A percentile compares a stretch with the other conserved stretches of the same genome.
Conservation (phyloP, 2,888 invertebrate species). For the Cephus spinipes region DNA sequence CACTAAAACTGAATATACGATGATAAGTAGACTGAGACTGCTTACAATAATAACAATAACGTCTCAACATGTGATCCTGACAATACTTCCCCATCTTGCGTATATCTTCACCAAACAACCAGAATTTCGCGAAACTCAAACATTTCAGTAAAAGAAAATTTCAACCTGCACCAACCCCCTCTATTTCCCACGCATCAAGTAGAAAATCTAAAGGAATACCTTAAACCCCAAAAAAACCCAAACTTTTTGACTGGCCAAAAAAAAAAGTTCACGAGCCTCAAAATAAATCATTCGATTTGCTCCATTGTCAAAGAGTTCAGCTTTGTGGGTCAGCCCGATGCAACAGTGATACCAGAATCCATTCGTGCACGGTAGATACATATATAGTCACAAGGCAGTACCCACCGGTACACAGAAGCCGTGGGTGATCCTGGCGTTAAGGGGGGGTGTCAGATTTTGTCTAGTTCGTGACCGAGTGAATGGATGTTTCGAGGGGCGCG, state of each 20-base stretch:
- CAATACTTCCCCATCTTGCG: background rate
- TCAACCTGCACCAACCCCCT: background rate
- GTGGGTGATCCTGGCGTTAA: conserved; percentile 2
- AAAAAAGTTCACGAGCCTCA: background rate
- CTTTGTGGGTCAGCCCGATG: conserved; percentile 8
- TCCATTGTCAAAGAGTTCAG: background rate
- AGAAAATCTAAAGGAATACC: background rate
- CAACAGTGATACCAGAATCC: background rate
- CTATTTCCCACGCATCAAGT: background rate
- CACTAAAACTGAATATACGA: background rate
- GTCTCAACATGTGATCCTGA: background rate
- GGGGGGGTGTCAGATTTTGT: conserved; percentile 9
- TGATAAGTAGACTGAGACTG: background rate
- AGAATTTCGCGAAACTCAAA: background rate
- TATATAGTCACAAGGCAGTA: conserved; percentile 3
- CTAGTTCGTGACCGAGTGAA: conserved; percentile 60
- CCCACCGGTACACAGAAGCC: background rate
- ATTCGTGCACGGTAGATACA: conserved; percentile 1
- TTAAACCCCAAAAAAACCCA: conserved; percentile 12
- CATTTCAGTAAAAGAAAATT: background rate
- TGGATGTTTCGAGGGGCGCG: conserved; percentile 50
- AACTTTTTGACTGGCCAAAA: conserved; percentile 4
- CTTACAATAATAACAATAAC: background rate
- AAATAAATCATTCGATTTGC: background rate
- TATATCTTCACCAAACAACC: background rate